These are phyloP conservation scores for Gymnopithys bicolor DNA, from an alignment of 2,797 vertebrate genomes.

Conservation along the genomic window DNA sequence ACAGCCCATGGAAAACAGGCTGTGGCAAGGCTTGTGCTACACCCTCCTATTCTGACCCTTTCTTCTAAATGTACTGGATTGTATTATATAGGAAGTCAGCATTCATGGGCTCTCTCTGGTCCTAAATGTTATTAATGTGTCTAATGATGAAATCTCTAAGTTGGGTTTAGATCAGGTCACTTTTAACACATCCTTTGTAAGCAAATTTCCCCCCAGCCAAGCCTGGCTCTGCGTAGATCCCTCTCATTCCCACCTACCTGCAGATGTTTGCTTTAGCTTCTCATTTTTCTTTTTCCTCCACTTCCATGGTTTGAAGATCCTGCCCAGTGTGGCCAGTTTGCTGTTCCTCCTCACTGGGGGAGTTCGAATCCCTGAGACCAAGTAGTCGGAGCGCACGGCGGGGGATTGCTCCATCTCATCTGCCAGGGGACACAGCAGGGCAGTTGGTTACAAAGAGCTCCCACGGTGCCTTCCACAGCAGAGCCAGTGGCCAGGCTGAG, in stretches of 20 bases:
- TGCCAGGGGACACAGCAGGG: slow-evolving; percentile 38
- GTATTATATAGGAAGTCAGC: neutral
- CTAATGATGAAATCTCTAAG: neutral
- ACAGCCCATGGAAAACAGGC: neutral
- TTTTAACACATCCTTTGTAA: neutral
- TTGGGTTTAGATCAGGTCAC: neutral
- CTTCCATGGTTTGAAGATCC: slow-evolving; percentile 98
- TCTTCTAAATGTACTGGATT: neutral
- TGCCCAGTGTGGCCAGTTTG: slow-evolving; percentile 93
- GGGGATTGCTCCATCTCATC: slow-evolving; percentile 91
- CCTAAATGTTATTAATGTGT: neutral
- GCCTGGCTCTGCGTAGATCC: neutral
- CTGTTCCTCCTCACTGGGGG: slow-evolving; percentile 93
- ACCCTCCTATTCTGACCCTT: neutral
- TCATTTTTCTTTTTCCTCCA: slow-evolving; percentile 99
- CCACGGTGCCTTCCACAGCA: neutral
- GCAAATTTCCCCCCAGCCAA: neutral
- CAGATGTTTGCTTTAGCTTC: slow-evolving; percentile 90
- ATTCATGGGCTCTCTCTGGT: neutral
- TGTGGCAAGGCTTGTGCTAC: neutral
- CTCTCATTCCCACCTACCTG: slow-evolving; percentile 72
- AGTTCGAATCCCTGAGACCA: slow-evolving; percentile 91
- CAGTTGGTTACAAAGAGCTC: neutral
- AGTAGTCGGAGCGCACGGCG: slow-evolving; percentile 87
- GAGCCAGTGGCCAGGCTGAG: neutral